Base-by-base conservation (phyloP, 2,888 invertebrate genomes). In the Drosophila kuntzei region DNA sequence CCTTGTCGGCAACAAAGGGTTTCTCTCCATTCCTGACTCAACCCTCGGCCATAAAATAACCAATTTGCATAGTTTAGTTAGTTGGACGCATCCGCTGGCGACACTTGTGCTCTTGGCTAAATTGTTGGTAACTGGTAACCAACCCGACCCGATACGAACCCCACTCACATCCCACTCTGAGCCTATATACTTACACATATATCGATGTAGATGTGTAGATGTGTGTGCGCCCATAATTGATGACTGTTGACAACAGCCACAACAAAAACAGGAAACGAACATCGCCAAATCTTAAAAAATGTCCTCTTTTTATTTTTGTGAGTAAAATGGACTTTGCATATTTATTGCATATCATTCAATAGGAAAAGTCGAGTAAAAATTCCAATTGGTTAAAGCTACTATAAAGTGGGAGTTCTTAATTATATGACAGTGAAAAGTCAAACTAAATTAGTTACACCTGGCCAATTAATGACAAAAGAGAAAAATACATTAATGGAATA, bases 61-160 rank as follows among this genome's bases (percentile, higher is more conserved):
- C 90, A 90, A 90, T 90, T 90, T 90, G 90, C 90, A 90, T 90
- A 90, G 90, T 90, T 90, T 88, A 89, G 90, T 86, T 89, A 90
- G 90, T 90, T 90, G 90, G 87, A 79, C 76, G 80, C 86, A 89
- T 89, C 89, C 89, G 89, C 80, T 76, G 62, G 84, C 77, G 74
- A 84, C 88, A 90, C 88, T 85, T 78, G 73, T 70, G 54, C 47
- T 60, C 41, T 32, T 64, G 44, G 39, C 32, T 16, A 9, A 37
- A 47, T 32, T 59, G 66, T 50, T 43, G 55, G 32, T 32, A 32
- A 29, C 58, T 67, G 62, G 61, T 27, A 67, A 41, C 57, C 53
- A 22, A 50, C 34, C 53, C 25, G 34, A 51, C 20, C 49, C 37
- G 16, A 25, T 37, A 12, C n/a, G 4, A 37, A n/a, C 27, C 27